A percentile compares a stretch with the other conserved stretches of the same genome.
Conservation (phyloP, 2,888 invertebrate genomes). For the Drosophila suboccidentalis region DNA sequence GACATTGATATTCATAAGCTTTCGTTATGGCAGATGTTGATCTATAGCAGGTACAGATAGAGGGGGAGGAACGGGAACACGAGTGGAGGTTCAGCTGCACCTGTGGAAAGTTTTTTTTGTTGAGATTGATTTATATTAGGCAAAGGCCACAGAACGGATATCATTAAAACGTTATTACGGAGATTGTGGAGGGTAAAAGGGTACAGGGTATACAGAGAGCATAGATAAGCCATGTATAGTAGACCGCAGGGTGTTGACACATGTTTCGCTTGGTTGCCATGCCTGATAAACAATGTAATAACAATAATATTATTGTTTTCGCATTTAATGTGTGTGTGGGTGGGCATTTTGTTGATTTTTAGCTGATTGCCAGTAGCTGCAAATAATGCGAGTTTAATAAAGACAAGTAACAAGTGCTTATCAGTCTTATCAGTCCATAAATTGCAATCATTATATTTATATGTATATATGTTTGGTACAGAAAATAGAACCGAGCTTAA, state of each 20-base stretch:
- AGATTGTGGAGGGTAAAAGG: not conserved
- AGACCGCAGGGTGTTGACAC: constrained; percentile 32
- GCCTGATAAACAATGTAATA: constrained; percentile 63
- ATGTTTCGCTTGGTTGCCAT: constrained; percentile 18
- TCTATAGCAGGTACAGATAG: constrained; percentile 1
- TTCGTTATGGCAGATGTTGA: constrained; percentile 58
- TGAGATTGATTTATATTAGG: constrained; percentile 59
- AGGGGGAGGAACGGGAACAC: not conserved
- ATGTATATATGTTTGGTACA: not conserved
- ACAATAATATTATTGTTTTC: constrained; percentile 73
- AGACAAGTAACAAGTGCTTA: constrained; percentile 9
- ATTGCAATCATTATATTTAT: not conserved
- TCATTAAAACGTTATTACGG: constrained; percentile 18
- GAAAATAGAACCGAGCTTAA: constrained; percentile 17
- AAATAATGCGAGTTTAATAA: constrained; percentile 9
- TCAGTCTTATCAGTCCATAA: constrained; percentile 7
- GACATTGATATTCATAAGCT: constrained; percentile 50
- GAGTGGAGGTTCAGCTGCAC: constrained; percentile 23
- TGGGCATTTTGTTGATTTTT: constrained; percentile 62
- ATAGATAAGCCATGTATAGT: constrained; percentile 63
- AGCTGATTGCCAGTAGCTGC: constrained; percentile 40
- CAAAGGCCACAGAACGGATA: constrained; percentile 36
- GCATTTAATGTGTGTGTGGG: constrained; percentile 44
- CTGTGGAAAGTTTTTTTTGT: constrained; percentile 74
- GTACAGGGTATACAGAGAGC: constrained; percentile 36